These are phyloP conservation scores for Cebus imitator DNA, from an alignment of 2,113 vertebrate genomes.

Conservation along the genomic window DNA sequence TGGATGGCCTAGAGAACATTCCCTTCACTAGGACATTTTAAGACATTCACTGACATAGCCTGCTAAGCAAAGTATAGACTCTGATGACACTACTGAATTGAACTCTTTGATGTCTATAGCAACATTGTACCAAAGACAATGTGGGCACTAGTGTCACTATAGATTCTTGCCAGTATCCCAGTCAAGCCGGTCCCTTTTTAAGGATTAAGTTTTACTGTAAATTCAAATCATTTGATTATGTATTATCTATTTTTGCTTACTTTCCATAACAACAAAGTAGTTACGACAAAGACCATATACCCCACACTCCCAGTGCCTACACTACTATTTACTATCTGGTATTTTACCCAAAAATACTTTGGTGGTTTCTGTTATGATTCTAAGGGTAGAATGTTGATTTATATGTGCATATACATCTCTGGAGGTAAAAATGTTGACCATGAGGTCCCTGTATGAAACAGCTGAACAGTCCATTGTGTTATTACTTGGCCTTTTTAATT, in stretches of 20 bases:
- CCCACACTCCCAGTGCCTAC: not conserved
- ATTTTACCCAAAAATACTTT: not conserved
- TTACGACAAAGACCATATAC: not conserved
- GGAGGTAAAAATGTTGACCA: not conserved
- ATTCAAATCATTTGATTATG: not conserved
- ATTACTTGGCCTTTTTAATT: not conserved
- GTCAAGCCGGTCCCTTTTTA: not conserved
- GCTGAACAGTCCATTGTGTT: not conserved
- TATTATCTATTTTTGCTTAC: not conserved
- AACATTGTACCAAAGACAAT: not conserved
- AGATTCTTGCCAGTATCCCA: not conserved
- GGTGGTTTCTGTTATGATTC: not conserved
- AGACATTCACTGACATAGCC: not conserved
- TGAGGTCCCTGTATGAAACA: not conserved
- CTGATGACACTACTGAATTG: not conserved
- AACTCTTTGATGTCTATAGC: not conserved
- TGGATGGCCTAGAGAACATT: not conserved
- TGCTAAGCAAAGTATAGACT: not conserved
- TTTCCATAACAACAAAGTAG: not conserved
- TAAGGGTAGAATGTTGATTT: not conserved
- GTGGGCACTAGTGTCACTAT: not conserved
- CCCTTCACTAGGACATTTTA: not conserved
- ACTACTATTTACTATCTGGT: not conserved
- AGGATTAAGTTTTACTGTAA: not conserved
- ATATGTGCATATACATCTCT: not conserved